phyloP scores from a whole-genome alignment of 2,888 invertebrate genomes.

The Megalurothrips usitatus region DNA sequence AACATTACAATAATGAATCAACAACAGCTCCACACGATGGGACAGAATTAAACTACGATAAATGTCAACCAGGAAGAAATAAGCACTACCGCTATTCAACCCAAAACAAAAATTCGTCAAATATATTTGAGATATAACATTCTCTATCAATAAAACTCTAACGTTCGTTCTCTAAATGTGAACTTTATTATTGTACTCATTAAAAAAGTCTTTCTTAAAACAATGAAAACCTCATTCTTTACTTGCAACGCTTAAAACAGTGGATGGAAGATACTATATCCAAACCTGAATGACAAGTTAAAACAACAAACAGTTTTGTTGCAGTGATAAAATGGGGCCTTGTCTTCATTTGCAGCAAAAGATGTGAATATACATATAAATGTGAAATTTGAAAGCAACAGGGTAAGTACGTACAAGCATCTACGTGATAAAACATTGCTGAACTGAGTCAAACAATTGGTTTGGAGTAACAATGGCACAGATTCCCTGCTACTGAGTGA shows the following conservation, averaged over 20 bases:
- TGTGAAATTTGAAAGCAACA: slow-evolving; percentile 13
- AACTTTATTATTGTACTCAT: slow-evolving; percentile 17
- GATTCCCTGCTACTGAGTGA: not conserved
- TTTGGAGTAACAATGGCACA: slow-evolving; percentile 5
- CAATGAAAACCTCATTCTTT: not conserved
- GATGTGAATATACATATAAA: not conserved
- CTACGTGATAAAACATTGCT: slow-evolving; percentile 23
- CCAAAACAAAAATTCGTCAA: slow-evolving; percentile 22
- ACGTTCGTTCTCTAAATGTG: not conserved
- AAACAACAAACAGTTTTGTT: not conserved
- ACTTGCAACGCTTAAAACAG: not conserved
- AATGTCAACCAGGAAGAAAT: slow-evolving; percentile 18
- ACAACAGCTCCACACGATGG: not conserved
- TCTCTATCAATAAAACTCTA: slow-evolving; percentile 19
- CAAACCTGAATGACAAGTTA: not conserved
- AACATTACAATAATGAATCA: slow-evolving; percentile 19
- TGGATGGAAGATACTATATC: not conserved
- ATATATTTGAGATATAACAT: slow-evolving; percentile 5
- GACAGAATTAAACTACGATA: not conserved
- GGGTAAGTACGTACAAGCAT: slow-evolving; percentile 15
- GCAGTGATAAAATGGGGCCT: not conserved
- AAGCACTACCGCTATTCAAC: not conserved
- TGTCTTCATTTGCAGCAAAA: not conserved
- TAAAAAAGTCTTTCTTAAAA: slow-evolving; percentile 21
- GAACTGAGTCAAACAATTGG: slow-evolving; percentile 1